Conservation (phyloP, 2,888 invertebrate species). For the Philereme vetulata region DNA sequence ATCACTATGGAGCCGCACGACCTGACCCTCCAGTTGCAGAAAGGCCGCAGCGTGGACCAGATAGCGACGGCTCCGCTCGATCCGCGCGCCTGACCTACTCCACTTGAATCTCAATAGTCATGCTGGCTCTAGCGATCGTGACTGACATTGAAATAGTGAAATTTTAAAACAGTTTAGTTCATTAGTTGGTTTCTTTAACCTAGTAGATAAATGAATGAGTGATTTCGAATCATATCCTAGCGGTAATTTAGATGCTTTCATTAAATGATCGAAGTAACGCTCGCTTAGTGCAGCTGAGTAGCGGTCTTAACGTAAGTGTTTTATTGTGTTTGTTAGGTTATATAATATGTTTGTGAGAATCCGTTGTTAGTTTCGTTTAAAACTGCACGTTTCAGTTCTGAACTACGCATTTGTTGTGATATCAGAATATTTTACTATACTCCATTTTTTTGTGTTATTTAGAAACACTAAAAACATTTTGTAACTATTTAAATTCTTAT, state of each 20-base stretch:
- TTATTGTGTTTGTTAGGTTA: conserved; percentile 12
- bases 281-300: conserved; percentile 39
- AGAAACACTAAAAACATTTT: conserved; percentile 24
- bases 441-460: conserved; percentile 17
- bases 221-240: conserved; percentile 78
- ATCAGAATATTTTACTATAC: conserved; percentile 29
- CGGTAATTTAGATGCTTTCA: conserved; percentile 61
- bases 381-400: conserved; percentile 20
- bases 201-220: conserved; percentile 63
- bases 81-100: conserved; percentile 48
- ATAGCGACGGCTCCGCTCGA: conserved; percentile 57
- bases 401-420: conserved; percentile 36
- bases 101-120: conserved; percentile 16
- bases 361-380: conserved; percentile 16
- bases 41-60: conserved; percentile 76
- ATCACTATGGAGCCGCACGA: conserved; percentile 73
- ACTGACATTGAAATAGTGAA: conserved; percentile 49
- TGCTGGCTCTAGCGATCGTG: conserved; percentile 13
- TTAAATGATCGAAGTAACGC: conserved; percentile 43
- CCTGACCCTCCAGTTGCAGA: conserved; percentile 63
- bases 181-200: conserved; percentile 44
- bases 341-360: conserved; percentile 15
- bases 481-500: conserved; percentile 27
- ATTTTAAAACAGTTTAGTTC: conserved; percentile 44
- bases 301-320: conserved; percentile 37